These are phyloP conservation scores for Sebastolobus alascanus DNA, from an alignment of 2,797 vertebrate species.

Conservation along the genomic window DNA sequence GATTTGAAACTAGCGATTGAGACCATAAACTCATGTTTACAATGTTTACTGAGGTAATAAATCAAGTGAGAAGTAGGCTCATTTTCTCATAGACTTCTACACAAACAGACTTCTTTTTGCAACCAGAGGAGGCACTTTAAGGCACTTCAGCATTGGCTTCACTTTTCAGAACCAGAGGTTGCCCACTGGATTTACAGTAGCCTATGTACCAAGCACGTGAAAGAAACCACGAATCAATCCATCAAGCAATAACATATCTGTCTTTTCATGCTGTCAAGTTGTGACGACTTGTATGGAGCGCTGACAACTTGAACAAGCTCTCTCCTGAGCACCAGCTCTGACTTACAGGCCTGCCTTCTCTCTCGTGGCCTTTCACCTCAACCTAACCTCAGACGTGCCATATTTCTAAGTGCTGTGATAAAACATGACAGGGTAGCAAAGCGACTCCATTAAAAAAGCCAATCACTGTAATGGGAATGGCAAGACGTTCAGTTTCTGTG, in stretches of 20 bases:
- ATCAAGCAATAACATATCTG: neutral
- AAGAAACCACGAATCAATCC: slow-evolving; percentile 2
- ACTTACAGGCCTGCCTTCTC: neutral
- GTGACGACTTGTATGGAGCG: neutral
- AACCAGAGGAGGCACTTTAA: too few species aligned
- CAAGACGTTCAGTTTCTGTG: slow-evolving; percentile 40
- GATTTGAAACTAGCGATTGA: too few species aligned
- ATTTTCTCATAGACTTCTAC: too few species aligned
- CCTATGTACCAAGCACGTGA: neutral
- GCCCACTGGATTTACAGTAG: too few species aligned
- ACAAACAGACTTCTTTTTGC: too few species aligned
- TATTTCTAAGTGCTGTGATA: slow-evolving; percentile 42
- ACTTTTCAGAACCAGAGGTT: too few species aligned
- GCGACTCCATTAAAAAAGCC: slow-evolving; percentile 52
- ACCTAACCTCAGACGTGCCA: slow-evolving; percentile 13
- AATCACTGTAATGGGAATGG: slow-evolving; percentile 61
- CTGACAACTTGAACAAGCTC: slow-evolving; percentile 6
- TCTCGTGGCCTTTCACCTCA: slow-evolving; percentile 25
- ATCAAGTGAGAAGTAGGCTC: too few species aligned
- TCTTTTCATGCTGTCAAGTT: slow-evolving; percentile 5
- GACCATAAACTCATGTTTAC: too few species aligned
- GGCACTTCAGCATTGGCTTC: too few species aligned
- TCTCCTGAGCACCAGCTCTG: neutral
- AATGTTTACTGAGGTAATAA: too few species aligned
- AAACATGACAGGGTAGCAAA: slow-evolving; percentile 58